Conservation (phyloP, 2,888 invertebrate genomes). For the Pardosa pseudoannulata region DNA sequence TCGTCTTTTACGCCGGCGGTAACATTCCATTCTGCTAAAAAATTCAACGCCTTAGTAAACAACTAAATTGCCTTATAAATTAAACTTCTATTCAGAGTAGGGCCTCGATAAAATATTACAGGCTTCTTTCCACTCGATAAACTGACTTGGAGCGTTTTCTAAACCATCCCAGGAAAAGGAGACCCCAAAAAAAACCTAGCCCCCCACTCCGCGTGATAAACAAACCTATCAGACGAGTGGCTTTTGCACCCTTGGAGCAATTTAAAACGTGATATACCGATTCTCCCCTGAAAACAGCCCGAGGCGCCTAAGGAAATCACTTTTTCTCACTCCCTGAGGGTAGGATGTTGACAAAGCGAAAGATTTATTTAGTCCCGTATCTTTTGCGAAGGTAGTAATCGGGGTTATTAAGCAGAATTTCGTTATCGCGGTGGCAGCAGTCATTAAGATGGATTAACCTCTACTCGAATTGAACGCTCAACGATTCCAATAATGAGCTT, state of each 20-base stretch:
- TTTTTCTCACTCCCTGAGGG: background rate
- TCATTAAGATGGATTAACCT: constrained; percentile 66
- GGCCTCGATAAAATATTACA: too few relatives aligned
- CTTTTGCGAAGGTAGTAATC: constrained; percentile 29
- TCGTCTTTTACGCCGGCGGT: too few relatives aligned
- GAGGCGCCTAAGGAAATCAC: background rate
- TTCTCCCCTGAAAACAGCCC: background rate
- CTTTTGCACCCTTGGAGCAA: background rate
- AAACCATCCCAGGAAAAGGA: too few relatives aligned
- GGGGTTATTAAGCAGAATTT: constrained; percentile 52
- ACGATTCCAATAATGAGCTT: constrained; percentile 69
- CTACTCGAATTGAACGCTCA: constrained; percentile 34
- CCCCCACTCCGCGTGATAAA: background rate
- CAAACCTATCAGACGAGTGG: background rate
- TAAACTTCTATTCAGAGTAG: too few relatives aligned
- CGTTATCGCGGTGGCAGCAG: constrained; percentile 37
- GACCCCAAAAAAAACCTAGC: too few relatives aligned
- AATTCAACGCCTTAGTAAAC: too few relatives aligned
- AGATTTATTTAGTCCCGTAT: background rate
- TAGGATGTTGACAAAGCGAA: background rate
- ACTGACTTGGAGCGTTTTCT: too few relatives aligned
- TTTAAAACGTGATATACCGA: background rate
- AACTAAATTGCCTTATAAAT: too few relatives aligned
- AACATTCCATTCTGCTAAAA: too few relatives aligned
- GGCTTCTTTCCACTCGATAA: too few relatives aligned